Evolutionary conservation across 2,888 invertebrate genomes (phyloP), one percentile per base, ranked within the genome.

Genomic region (Epistrophella euchroma): DNA sequence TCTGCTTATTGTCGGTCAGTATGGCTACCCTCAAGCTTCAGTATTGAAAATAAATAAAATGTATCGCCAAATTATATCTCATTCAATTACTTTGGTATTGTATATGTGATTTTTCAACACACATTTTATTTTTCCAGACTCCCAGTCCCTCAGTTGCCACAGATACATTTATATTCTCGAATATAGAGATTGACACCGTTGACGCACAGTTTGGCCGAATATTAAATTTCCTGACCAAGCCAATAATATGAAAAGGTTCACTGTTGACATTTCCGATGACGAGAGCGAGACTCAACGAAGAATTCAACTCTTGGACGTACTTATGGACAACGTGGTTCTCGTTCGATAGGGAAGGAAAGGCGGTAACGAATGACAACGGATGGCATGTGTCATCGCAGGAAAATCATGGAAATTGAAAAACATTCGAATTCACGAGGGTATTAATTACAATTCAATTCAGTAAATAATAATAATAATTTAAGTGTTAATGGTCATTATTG

Each of bases 31-130:
- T 66, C 43, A 15, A 60, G 35, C 64, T 35, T 9, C 11, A 62
- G 17, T 64, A 58, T 66, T 64, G 73, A 58, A 58, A 66, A 86
- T 82, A 82, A 86, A 86, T 78, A 86, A 78, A 86, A 86, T 86
- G 64, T 82, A 86, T 86, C 86, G 74, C 82, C 78, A 86, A 86
- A 86, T 82, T 86, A 82, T 82, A 86, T 86, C 86, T 86, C 86
- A 86, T 86, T 86, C 86, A 86, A 86, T 86, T 86, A 86, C 73
- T 37, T 78, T 73, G 71, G 58, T 58, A 71, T 82, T 78, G 71
- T 78, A 50, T 78, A 50, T 82, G 73, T 56, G 77, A 82, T 71
- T 82, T 73, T 82, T 81, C 81, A 85, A 77, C 85, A 73, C 81
- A 85, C 76, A 62, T 35, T 58, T 40, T 13, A 58, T 58, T 22